Evolutionary conservation across 2,113 vertebrate species (phyloP).

Genomic region (Canis aureus): DNA sequence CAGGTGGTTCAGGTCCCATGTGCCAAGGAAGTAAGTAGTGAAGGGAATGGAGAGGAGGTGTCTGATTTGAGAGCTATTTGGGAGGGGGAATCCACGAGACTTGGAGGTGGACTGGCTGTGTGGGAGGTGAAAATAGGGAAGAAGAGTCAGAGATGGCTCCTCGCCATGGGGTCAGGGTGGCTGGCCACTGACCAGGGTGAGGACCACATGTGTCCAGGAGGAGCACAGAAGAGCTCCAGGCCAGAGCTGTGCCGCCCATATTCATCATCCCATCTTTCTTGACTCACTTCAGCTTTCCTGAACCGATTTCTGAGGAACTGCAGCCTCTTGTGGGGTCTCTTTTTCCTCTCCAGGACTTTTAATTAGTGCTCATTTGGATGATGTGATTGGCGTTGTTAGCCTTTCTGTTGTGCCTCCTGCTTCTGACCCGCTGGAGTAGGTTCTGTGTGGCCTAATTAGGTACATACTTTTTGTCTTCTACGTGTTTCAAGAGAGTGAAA

Average conservation of each 20-base stretch:
- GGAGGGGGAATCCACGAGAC: background rate
- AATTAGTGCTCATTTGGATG: background rate
- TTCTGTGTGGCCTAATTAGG: slow-evolving; percentile 3
- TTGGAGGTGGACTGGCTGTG: background rate
- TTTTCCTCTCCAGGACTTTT: background rate
- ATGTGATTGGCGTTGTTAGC: background rate
- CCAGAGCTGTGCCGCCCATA: background rate
- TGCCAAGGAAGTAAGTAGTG: background rate
- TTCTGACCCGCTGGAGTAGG: background rate
- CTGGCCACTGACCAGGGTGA: background rate
- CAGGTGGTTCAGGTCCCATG: too few relatives aligned
- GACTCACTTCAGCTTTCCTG: background rate
- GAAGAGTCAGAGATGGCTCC: background rate
- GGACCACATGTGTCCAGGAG: background rate
- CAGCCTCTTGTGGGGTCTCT: background rate
- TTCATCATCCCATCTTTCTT: background rate
- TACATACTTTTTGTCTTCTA: background rate
- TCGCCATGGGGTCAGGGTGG: fast-evolving
- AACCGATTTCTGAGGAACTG: background rate
- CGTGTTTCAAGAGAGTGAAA: background rate
- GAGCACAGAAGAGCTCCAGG: background rate
- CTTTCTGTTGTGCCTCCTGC: background rate
- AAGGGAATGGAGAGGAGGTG: background rate
- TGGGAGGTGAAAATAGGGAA: background rate
- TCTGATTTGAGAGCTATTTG: background rate